Percentiles rank a stretch among this genome's conserved stretches.
Conservation (phyloP, 1,140 invertebrate genomes). For the Scaptomyza graminum region DNA sequence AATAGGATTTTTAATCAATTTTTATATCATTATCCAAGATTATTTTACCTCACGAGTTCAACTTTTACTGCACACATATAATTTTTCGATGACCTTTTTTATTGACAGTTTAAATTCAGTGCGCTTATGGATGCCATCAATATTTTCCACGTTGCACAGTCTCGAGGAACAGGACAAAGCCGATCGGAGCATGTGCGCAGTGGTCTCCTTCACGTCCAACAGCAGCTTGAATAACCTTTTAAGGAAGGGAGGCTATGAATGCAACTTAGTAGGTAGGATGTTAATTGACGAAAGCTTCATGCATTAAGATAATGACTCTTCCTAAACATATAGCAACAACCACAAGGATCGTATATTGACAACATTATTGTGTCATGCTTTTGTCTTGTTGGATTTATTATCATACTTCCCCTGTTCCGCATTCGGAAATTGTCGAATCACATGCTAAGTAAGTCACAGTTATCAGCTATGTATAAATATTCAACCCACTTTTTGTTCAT, state of each 20-base stretch:
- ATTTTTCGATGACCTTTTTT: background rate
- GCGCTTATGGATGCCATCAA: conserved; percentile 85
- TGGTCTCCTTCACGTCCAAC: conserved; percentile 1
- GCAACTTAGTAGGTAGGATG: conserved; percentile 68
- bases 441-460: conserved; percentile 63
- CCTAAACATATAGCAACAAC: conserved; percentile 21
- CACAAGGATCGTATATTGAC: conserved; percentile 38
- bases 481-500: background rate
- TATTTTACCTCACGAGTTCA: no score
- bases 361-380: conserved; percentile 62
- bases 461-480: no score
- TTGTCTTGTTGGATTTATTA: conserved; percentile 49
- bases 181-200: conserved; percentile 84
- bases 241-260: conserved; percentile 30
- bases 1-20: no score
- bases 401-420: conserved; percentile 59
- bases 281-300: conserved; percentile 26
- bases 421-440: conserved; percentile 42
- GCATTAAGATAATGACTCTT: conserved; percentile 58
- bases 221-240: no score
- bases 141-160: conserved; percentile 85
- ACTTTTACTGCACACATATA: no score
- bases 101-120: conserved; percentile 58
- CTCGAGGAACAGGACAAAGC: conserved; percentile 81
- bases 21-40: no score